Evolutionary conservation across 2,113 vertebrate species (phyloP), one percentile per base, ranked within the genome.

Genomic region (Odocoileus hemionus): DNA sequence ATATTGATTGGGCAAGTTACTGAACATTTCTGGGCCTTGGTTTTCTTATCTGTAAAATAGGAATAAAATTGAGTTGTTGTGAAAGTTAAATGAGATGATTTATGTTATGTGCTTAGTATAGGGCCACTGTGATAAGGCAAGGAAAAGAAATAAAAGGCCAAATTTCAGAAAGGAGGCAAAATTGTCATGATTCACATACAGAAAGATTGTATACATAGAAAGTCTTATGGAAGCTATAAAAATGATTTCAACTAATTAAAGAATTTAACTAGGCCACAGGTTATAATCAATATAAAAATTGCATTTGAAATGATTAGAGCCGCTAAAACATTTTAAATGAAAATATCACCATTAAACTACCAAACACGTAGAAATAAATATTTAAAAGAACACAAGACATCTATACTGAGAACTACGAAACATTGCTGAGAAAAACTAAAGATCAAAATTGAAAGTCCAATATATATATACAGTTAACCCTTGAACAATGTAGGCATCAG

Each of bases 161-260:
- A 57, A 54, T 23, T 84, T 94, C 55, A 87, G 39, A 86, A 90
- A 87, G 58, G 28, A 89, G 78, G 45, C 33, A 76, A 97, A 97
- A 84, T 12, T 67, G 19, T 67, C 57, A 39, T 91, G 93, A 78
- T 90, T 93, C 43, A 79, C 4, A 50, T n/a, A 61, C 4, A 1
- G 60, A 6, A 39, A 70, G 50, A 30, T 47, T 76, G 28, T 82
- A 6, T 85, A 39, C 12, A 19, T 55, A 55, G 57, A 36, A 85
- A 95, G 39, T 15, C 14, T 16, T 89, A 1, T 45, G 74, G 47
- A 87, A 54, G 67, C 25, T 92, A 26, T 82, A 43, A 52, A 91
- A 76, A 28, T 10, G 57, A 60, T 43, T 89, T 86, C 30, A 82
- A 55, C 60, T 93, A 91, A 43, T 76, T 83, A 90, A 61, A 50